Conservation (phyloP, 1,140 invertebrate species). For the Pseudomyrmex concolor region DNA sequence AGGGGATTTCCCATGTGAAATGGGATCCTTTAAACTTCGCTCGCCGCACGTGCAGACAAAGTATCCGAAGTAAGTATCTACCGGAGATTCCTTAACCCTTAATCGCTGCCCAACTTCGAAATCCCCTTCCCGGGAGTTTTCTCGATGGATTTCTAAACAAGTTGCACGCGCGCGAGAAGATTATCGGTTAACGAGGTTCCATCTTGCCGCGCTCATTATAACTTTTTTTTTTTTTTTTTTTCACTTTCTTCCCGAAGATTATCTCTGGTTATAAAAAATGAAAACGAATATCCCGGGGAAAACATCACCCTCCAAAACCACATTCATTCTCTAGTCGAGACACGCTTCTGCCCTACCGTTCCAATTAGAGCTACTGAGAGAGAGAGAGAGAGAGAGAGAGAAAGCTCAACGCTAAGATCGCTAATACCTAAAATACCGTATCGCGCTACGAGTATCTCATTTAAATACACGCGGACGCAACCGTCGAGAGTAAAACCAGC, state of each 20-base stretch:
- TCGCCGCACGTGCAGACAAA: background rate
- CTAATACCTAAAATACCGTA: conserved; percentile 40
- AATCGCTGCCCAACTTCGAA: conserved; percentile 14
- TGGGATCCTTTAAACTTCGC: conserved; percentile 6
- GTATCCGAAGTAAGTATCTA: background rate
- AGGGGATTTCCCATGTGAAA: background rate
- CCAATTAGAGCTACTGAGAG: conserved; percentile 39
- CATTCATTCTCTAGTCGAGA: conserved; percentile 37
- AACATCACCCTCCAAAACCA: background rate
- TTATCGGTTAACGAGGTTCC: background rate
- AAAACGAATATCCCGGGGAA: too few species aligned
- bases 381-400: background rate
- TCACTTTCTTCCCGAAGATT: too few species aligned
- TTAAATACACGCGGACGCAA: conserved; percentile 35
- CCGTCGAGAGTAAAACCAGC: background rate
- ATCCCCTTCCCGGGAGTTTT: background rate
- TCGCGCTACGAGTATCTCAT: conserved; percentile 32
- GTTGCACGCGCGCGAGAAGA: background rate
- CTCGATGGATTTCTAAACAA: conserved; percentile 10
- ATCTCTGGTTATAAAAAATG: too few species aligned
- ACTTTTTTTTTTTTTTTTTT: too few species aligned
- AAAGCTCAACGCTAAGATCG: background rate
- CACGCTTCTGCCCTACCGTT: conserved; percentile 18
- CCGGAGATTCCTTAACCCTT: conserved; percentile 9
- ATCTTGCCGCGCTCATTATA: too few species aligned